A percentile compares a stretch with the other conserved stretches of the same genome.
phyloP scores from a whole-genome alignment of 2,113 vertebrate species.

The Tachysurus vachellii region DNA sequence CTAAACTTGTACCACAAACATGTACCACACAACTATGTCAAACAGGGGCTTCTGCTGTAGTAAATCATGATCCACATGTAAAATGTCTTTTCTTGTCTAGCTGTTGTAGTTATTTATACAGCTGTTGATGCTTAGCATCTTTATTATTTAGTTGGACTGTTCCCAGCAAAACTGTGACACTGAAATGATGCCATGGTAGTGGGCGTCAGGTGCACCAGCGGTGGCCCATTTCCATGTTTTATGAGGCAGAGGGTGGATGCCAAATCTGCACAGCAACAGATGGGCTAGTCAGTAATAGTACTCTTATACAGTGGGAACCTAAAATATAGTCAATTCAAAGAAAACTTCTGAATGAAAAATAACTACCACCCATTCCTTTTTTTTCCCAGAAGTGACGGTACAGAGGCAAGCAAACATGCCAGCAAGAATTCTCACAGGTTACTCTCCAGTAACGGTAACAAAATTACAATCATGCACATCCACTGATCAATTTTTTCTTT shows the following conservation, averaged over 20 bases:
- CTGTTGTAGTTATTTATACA: not conserved
- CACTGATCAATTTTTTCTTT: not conserved
- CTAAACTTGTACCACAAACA: not conserved
- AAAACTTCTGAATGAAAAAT: not conserved
- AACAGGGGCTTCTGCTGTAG: not conserved
- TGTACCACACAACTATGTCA: not conserved
- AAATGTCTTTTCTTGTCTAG: no score
- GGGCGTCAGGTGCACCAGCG: not conserved
- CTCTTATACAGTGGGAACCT: not conserved
- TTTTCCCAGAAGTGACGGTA: not conserved
- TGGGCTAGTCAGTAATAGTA: not conserved
- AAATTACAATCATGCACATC: not conserved
- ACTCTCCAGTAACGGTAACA: not conserved
- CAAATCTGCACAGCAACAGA: slow-evolving; percentile 26
- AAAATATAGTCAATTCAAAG: not conserved
- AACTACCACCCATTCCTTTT: not conserved
- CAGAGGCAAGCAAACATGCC: not conserved
- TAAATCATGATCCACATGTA: not conserved
- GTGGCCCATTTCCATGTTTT: not conserved
- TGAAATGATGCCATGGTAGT: not conserved
- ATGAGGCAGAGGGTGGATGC: not conserved
- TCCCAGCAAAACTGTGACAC: not conserved
- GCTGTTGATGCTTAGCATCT: not conserved
- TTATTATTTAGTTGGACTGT: not conserved
- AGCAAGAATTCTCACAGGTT: not conserved